Evolutionary conservation across 2,113 vertebrate species (phyloP), one percentile per base, ranked within the genome.

Genomic region (Henicopernis longicauda): DNA sequence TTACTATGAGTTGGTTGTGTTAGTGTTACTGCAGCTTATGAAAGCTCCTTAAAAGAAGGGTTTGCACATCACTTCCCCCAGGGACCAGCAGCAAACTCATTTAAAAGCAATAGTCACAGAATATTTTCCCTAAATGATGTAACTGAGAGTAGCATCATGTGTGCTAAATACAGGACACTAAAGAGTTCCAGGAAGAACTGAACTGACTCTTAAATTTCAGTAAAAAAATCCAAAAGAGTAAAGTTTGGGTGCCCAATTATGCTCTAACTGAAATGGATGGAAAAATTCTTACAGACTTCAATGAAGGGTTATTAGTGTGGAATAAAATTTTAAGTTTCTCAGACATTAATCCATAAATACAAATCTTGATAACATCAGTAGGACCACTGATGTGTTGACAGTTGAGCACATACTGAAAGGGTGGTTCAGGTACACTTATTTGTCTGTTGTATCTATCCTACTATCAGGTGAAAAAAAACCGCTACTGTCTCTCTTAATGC

Each of bases 41-140:
- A 57, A 81, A 90, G 36, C 62, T 82, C 61, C 18, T 78, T 86
- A 84, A 72, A 77, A 82, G 47, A 91, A 82, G 11, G 17, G 18
- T 72, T 93, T 94, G 65, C 45, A n/a, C 42, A 77, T 90, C 40
- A 13, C 22, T 85, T 94, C 42, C 67, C 67, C 32, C 22, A 38
- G 84, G 54, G 67, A 81, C 59, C 42, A 78, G 38, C 90, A 81
- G 82, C 79, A 80, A 38, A 62, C 27, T 95, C 66, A 80, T 90
- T 96, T 95, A 74, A 96, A 94, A 73, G 66, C 70, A 81, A n/a
- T 40, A 88, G 50, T 72, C 84, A 66, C 36, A 44, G 74, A 92
- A 59, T 93, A 83, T 91, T 96, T 95, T 91, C 50, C 67, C 71
- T 93, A 73, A 88, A 66, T 90, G 42, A 69, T 93, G 78, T 71